These are phyloP conservation scores for Egretta garzetta DNA, from an alignment of 2,113 vertebrate species.

Conservation along the genomic window DNA sequence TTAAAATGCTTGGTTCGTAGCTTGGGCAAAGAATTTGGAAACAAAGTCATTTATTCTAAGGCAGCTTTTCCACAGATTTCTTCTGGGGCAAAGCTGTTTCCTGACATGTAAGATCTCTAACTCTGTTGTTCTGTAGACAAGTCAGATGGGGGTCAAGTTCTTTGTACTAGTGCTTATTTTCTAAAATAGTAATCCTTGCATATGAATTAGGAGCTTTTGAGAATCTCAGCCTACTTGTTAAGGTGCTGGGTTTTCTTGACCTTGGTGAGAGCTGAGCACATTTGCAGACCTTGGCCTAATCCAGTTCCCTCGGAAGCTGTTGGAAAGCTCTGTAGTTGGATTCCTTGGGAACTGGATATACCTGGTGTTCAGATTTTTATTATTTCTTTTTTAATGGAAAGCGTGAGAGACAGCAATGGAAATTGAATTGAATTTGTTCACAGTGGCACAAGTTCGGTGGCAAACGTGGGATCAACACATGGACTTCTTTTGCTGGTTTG, in stretches of 20 bases:
- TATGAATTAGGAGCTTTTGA: background rate
- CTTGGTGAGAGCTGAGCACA: background rate
- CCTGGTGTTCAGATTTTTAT: background rate
- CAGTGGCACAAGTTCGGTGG: background rate
- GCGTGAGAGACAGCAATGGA: background rate
- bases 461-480: background rate
- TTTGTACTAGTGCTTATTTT: background rate
- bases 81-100: background rate
- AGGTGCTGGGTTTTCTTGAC: background rate
- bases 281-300: background rate
- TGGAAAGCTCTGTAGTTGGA: background rate
- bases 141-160: background rate
- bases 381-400: background rate
- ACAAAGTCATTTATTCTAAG: conserved; percentile 8
- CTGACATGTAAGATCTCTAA: background rate
- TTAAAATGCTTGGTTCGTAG: background rate
- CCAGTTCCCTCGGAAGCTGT: background rate
- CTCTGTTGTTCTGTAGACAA: background rate
- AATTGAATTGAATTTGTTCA: background rate
- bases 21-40: conserved; percentile 17
- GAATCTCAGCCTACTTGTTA: background rate
- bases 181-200: background rate
- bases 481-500: background rate
- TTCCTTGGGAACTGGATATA: background rate
- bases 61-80: background rate